Evolutionary conservation across 2,797 vertebrate genomes (phyloP).

Genomic region (Lepus oiostolus): DNA sequence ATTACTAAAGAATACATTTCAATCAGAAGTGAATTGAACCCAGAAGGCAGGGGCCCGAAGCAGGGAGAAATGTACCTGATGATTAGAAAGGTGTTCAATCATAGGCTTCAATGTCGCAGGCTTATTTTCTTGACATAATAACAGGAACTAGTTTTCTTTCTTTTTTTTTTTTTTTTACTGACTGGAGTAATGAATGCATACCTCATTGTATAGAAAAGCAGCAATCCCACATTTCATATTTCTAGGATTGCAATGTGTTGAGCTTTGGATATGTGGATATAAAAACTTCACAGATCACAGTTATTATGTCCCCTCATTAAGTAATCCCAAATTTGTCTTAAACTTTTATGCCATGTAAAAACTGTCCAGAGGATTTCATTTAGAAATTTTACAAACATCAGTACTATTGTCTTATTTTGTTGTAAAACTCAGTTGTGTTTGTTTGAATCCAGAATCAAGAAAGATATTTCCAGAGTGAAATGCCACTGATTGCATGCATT

Average conservation of each 20-base stretch:
- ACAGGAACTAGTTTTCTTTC: background rate
- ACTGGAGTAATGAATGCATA: background rate
- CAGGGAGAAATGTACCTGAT: accelerated
- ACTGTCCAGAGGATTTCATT: background rate
- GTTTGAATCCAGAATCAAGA: slow-evolving; percentile 64
- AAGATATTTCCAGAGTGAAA: slow-evolving; percentile 34
- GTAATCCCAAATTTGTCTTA: background rate
- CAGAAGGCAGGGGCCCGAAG: background rate
- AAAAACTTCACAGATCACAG: background rate
- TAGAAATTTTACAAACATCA: slow-evolving; percentile 44
- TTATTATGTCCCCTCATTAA: background rate
- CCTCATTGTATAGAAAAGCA: background rate
- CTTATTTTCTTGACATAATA: slow-evolving; percentile 2
- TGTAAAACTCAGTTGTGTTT: slow-evolving; percentile 53
- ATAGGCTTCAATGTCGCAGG: background rate
- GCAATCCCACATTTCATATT: background rate
- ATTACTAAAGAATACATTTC: background rate
- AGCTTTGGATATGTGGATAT: background rate
- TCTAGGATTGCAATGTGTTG: background rate
- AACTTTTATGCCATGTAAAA: background rate
- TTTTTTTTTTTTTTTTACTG: background rate
- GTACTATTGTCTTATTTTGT: background rate
- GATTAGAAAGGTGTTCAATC: background rate
- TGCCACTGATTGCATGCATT: slow-evolving; percentile 47
- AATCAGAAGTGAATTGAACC: background rate